A percentile compares a stretch with the other conserved stretches of the same genome.
Evolutionary conservation across 1,140 invertebrate genomes (phyloP).

Genomic region (Hypsibius dujardini): DNA sequence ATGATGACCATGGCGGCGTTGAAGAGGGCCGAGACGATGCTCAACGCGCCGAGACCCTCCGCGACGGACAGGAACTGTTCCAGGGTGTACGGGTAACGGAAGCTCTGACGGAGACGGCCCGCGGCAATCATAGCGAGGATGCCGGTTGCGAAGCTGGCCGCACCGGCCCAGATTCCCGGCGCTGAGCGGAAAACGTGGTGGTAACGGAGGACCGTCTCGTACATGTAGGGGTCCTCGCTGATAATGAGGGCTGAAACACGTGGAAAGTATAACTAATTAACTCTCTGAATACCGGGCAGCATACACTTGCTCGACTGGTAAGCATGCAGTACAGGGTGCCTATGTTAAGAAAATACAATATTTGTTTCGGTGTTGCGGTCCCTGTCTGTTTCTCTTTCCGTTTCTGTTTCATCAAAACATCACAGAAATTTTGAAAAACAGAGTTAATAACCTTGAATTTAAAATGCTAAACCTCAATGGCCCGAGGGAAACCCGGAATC

Average conservation of each 20-base stretch:
- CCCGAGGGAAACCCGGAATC: no score
- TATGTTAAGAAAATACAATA: no score
- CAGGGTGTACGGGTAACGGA: background rate
- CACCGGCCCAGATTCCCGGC: background rate
- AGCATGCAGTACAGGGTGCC: no score
- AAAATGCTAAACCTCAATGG: no score
- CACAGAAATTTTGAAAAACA: no score
- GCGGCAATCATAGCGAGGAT: background rate
- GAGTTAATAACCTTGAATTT: no score
- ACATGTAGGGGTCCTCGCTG: background rate
- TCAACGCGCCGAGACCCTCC: background rate
- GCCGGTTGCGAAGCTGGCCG: background rate
- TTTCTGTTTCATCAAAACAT: no score
- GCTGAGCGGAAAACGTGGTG: background rate
- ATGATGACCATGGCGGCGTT: background rate
- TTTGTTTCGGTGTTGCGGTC: no score
- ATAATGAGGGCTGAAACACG: background rate
- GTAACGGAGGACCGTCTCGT: slow-evolving; percentile 1
- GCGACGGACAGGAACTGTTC: background rate
- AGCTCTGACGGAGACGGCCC: background rate
- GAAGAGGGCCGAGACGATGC: background rate
- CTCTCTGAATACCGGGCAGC: no score
- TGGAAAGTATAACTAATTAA: no score
- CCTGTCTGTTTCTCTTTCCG: no score
- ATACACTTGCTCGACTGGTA: no score